Percentiles rank a stretch among this genome's conserved stretches.
These are phyloP conservation scores for Budorcas taxicolor DNA, from an alignment of 2,113 vertebrate genomes.

Conservation along the genomic window DNA sequence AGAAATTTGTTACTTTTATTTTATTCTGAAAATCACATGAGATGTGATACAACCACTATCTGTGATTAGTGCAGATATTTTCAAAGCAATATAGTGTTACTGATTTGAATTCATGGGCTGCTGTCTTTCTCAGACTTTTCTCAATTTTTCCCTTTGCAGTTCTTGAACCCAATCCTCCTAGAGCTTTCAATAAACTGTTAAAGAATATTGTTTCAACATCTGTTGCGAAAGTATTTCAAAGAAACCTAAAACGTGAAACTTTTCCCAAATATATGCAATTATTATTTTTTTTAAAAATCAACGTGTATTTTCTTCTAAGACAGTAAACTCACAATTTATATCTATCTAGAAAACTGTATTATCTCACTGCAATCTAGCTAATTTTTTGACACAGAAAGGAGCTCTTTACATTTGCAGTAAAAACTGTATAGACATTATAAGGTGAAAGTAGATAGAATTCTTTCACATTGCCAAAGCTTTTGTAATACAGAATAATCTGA, in stretches of 20 bases:
- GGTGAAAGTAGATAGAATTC: background rate
- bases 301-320: background rate
- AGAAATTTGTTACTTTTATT: constrained; percentile 10
- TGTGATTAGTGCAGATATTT: constrained; percentile 4
- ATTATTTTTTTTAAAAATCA: background rate
- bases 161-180: background rate
- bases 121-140: background rate
- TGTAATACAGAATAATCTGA: background rate
- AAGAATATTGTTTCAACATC: background rate
- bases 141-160: background rate
- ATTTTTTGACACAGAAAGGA: constrained; percentile 1
- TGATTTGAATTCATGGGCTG: background rate
- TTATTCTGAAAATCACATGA: background rate
- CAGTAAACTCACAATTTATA: background rate
- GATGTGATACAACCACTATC: constrained; percentile 9
- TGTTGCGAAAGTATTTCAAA: background rate
- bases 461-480: background rate
- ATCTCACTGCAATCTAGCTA: background rate
- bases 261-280: background rate
- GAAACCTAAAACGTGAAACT: constrained; percentile 26
- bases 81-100: constrained; percentile 7
- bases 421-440: background rate
- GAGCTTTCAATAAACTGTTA: constrained; percentile 2
- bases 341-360: background rate
- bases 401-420: background rate